Evolutionary conservation across 2,888 invertebrate genomes (phyloP).

Genomic region (Phengaris alcon): DNA sequence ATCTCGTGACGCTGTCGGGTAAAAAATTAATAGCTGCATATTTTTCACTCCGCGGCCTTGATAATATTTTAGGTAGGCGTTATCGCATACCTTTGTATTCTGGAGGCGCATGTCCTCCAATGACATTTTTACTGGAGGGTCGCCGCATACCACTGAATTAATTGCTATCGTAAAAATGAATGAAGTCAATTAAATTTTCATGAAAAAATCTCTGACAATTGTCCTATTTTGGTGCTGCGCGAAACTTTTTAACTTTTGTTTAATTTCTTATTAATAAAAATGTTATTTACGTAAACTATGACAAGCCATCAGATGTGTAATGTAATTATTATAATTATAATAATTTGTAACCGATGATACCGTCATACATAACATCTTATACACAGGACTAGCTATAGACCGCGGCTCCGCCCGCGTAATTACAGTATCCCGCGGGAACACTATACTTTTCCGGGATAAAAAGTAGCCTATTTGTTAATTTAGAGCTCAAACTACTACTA

Average conservation of each 20-base stretch:
- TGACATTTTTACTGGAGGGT: conserved; percentile 8
- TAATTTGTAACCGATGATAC: too few relatives aligned
- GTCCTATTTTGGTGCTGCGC: neutral
- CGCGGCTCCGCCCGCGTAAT: too few relatives aligned
- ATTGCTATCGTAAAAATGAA: conserved; percentile 16
- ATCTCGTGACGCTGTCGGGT: too few relatives aligned
- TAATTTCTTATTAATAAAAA: too few relatives aligned
- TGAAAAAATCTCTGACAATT: neutral
- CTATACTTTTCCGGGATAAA: too few relatives aligned
- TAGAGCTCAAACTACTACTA: too few relatives aligned
- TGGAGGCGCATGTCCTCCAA: conserved; percentile 1
- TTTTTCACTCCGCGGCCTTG: neutral
- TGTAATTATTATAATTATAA: too few relatives aligned
- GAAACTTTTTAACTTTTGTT: neutral
- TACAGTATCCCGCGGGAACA: too few relatives aligned
- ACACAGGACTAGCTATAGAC: too few relatives aligned
- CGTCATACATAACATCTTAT: neutral
- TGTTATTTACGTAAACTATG: too few relatives aligned
- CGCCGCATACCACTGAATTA: neutral
- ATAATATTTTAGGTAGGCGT: conserved; percentile 16
- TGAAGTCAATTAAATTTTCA: conserved; percentile 1
- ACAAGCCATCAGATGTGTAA: too few relatives aligned
- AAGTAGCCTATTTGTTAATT: too few relatives aligned
- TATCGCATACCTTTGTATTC: conserved; percentile 20
- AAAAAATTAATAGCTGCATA: neutral